Evolutionary conservation across 2,113 vertebrate species (phyloP), one percentile per base, ranked within the genome.

Genomic region (Colius striatus): DNA sequence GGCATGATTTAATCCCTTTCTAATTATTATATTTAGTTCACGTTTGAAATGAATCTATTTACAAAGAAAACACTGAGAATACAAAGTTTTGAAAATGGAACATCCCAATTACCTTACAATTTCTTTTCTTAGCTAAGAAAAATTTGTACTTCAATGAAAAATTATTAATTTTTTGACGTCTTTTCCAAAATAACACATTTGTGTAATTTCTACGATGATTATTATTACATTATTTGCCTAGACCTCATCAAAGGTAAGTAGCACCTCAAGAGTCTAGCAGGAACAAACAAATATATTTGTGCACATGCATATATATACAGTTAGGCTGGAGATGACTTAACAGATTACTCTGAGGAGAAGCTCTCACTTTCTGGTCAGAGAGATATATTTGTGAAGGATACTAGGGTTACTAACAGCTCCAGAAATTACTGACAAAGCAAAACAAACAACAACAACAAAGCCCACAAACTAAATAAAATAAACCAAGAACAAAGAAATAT

Each of bases 101-200:
- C 4, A 57, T 62, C 6, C 7, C 11, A 47, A 23, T 78, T 50
- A 66, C 45, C 5, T 23, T 45, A 5, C 5, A 54, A 26, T 72
- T 87, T 82, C 7, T 71, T 76, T 80, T 65, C 25, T 73, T 62
- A 47, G 13, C 7, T 41, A 50, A 62, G 61, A 38, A 22, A 45
- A 17, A 65, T 30, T 11, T 13, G 51, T 38, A 71, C 62, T 76
- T 47, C 12, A 57, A 57, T 27, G 5, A 57, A 94, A 82, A 87
- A 26, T 0, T 54, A 26, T 8, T 32, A 10, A 3, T 4, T 55
- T 4, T 32, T 20, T 8, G 15, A 34, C 3, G 68, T 1, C 1
- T 78, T 55, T 81, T 78, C 48, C 82, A n/a, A 78, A 72, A 79
- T 19, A 87, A 54, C 0, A 2, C 5, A 36, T 62, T 80, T 58